These are phyloP conservation scores for Rhombomys opimus DNA, from an alignment of 2,113 vertebrate genomes.

Conservation along the genomic window DNA sequence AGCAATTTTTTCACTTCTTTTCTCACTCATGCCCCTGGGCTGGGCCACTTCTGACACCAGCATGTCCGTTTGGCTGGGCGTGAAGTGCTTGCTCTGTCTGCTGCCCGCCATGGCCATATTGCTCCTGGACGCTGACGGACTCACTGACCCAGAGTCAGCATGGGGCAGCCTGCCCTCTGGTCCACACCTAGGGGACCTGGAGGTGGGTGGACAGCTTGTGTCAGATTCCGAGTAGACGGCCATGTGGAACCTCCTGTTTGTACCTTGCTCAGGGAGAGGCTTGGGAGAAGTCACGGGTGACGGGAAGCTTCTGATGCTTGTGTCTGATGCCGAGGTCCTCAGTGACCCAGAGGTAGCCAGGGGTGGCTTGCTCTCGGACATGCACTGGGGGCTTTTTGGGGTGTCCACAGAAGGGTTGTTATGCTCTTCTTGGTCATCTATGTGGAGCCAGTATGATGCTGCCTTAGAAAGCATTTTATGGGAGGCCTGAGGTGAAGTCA, in stretches of 20 bases:
- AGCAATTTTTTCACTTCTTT: not conserved
- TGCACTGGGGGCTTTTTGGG: slow-evolving; percentile 30
- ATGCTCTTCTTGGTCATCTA: slow-evolving; percentile 79
- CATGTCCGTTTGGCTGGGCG: not conserved
- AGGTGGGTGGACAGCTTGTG: slow-evolving; percentile 61
- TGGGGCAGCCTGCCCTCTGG: slow-evolving; percentile 67
- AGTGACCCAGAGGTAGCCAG: slow-evolving; percentile 49
- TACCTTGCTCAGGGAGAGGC: slow-evolving; percentile 81
- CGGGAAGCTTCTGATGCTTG: slow-evolving; percentile 57
- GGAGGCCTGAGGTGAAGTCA: slow-evolving; percentile 83
- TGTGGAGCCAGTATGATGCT: slow-evolving; percentile 48
- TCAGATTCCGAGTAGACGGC: slow-evolving; percentile 80
- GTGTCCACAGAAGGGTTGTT: slow-evolving; percentile 49
- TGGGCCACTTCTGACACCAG: not conserved
- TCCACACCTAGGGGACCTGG: slow-evolving; percentile 36
- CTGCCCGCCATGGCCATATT: rapidly evolving
- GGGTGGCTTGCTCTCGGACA: slow-evolving; percentile 65
- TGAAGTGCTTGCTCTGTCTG: not conserved
- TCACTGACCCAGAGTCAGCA: slow-evolving; percentile 34
- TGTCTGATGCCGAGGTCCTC: slow-evolving; percentile 49
- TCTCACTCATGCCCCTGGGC: not conserved
- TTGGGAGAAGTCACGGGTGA: slow-evolving; percentile 84
- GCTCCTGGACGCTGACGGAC: not conserved
- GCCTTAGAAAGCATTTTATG: slow-evolving; percentile 84
- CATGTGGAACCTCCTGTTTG: slow-evolving; percentile 59